Base-by-base conservation (phyloP, 1,140 invertebrate genomes). In the Ceratoteleas bidentatus region DNA sequence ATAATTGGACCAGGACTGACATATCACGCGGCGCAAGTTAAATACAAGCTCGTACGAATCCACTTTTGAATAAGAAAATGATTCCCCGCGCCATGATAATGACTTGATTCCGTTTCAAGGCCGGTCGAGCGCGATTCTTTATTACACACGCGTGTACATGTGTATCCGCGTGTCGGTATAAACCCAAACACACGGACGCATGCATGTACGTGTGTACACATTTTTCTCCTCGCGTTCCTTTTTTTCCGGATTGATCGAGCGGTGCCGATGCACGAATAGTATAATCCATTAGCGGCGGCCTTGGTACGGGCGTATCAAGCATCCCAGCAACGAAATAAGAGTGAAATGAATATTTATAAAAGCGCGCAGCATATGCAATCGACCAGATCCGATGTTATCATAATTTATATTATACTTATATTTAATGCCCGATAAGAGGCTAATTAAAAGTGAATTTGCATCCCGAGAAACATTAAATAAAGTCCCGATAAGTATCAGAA, bases 331-430 rank as follows among this genome's bases (percentile, higher is more conserved):
- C 76, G 61, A 80, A 80, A 80, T 80, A 73, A 73, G 62, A 73
- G 49, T 73, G 68, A 54, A 70, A 80, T 80, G 77, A 80, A 80
- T 80, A 80, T 80, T 80, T 80, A 80, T 80, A 80, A 80, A 80
- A 80, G 56, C 3, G 56, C 3, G 60, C 47, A 54, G 43, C 45
- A 66, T 72, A 70, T 60, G 75, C 75, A 78, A 47, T 53, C 43
- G 15, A 49, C 60, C 60, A 61, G 62, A 80, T 73, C 69, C 61
- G 76, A 80, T 80, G 73, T 80, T 70, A 80, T 80, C 76, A 80
- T 73, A 73, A 80, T 73, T 80, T 80, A 80, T 80, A 80, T 80
- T 70, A 80, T 70, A 70, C 58, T 79, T 80, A 80, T 68, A 68
- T 68, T 73, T 61, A 73, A 80, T 70, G 52, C n/a, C 50, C 52